phyloP scores from a whole-genome alignment of 2,797 vertebrate genomes.

The Sphenopsis melanotis region DNA sequence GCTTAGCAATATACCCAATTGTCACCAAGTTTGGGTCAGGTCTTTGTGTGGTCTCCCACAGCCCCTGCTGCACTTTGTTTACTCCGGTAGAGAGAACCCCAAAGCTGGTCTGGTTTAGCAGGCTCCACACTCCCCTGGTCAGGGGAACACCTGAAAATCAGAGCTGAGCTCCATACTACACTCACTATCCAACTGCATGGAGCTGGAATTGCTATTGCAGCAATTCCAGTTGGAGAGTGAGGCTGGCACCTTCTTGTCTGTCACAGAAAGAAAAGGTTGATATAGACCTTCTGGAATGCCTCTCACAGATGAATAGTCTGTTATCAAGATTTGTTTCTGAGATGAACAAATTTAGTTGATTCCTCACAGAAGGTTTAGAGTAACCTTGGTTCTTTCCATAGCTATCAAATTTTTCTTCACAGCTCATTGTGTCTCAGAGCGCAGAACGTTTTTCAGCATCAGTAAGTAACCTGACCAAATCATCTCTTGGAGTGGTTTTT shows the following conservation, averaged over 20 bases:
- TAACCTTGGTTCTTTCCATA: background rate
- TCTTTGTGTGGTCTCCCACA: background rate
- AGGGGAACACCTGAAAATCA: background rate
- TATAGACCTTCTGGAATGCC: background rate
- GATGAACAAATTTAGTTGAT: background rate
- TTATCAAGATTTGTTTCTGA: background rate
- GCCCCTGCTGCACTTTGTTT: background rate
- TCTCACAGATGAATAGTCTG: rapidly evolving
- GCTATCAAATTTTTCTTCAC: background rate
- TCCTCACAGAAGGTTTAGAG: background rate
- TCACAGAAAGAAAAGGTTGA: background rate
- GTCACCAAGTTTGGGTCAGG: background rate
- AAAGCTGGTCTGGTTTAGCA: background rate
- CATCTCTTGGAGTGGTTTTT: background rate
- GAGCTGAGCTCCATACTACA: background rate
- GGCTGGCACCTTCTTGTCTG: background rate
- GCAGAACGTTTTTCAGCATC: background rate
- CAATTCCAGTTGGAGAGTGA: background rate
- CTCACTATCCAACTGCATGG: rapidly evolving
- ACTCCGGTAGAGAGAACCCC: background rate
- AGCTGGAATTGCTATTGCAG: background rate
- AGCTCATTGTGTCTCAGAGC: background rate
- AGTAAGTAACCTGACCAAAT: background rate
- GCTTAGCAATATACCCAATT: rapidly evolving
- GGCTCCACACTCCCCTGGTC: background rate